Evolutionary conservation across 2,797 vertebrate species (phyloP).

Genomic region (Pagetopsis macropterus): DNA sequence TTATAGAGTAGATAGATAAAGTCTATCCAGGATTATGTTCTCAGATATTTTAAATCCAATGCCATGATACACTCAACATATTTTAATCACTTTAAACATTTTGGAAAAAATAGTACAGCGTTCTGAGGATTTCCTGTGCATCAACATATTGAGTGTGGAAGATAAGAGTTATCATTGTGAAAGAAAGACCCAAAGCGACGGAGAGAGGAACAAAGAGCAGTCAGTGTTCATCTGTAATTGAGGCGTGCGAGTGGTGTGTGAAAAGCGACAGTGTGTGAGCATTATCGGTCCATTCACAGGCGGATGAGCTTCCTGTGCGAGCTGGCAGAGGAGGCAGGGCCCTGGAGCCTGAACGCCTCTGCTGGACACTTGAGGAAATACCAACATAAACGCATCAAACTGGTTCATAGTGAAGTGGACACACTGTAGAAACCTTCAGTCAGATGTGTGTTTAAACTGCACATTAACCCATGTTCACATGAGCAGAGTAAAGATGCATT

Average conservation of each 20-base stretch:
- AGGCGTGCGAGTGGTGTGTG: background rate
- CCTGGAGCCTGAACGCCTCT: constrained; percentile 37
- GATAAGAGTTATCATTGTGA: background rate
- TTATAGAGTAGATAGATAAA: too few species aligned
- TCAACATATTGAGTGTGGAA: background rate
- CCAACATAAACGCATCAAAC: background rate
- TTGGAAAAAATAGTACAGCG: background rate
- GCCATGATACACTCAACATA: background rate
- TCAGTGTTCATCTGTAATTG: constrained; percentile 23
- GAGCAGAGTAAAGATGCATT: background rate
- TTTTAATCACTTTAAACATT: background rate
- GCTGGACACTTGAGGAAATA: constrained; percentile 12
- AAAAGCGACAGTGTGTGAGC: background rate
- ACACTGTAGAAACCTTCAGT: background rate
- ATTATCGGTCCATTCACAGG: constrained; percentile 14
- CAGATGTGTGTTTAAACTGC: background rate
- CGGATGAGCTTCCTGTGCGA: constrained; percentile 37
- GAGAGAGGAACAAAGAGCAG: constrained; percentile 10
- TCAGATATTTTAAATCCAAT: background rate
- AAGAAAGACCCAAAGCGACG: background rate
- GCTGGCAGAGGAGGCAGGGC: constrained; percentile 31
- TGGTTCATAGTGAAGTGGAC: background rate
- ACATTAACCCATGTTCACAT: too few species aligned
- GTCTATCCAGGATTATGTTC: too few species aligned
- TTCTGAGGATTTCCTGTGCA: background rate